phyloP scores from a whole-genome alignment of 2,888 invertebrate species.

The Vanessa cardui region DNA sequence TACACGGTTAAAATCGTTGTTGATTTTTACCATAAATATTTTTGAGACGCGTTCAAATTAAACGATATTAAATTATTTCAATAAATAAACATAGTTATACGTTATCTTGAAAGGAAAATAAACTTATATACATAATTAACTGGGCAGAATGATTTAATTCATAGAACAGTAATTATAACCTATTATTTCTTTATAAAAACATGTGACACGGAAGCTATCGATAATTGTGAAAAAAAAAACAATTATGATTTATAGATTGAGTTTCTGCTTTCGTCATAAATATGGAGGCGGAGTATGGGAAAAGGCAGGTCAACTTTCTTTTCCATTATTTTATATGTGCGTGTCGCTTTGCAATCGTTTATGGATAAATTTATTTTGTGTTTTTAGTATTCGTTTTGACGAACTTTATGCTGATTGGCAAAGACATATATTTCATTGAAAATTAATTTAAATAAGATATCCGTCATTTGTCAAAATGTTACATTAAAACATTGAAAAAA shows the following conservation, averaged over 20 bases:
- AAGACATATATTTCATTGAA: not conserved
- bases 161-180: slow-evolving; percentile 29
- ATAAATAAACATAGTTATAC: not conserved
- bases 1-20: slow-evolving; percentile 40
- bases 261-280: slow-evolving; percentile 57
- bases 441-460: too few relatives aligned
- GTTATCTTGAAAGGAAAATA: not conserved
- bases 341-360: slow-evolving; percentile 16
- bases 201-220: slow-evolving; percentile 67
- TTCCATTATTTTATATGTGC: slow-evolving; percentile 34
- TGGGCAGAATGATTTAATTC: slow-evolving; percentile 31
- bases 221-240: slow-evolving; percentile 65
- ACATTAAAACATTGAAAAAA: too few relatives aligned
- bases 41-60: slow-evolving; percentile 11
- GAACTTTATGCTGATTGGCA: not conserved
- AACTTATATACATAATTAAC: slow-evolving; percentile 19
- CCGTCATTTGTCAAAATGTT: too few relatives aligned
- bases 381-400: slow-evolving; percentile 8
- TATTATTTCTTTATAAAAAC: slow-evolving; percentile 48
- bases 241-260: slow-evolving; percentile 60
- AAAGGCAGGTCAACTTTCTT: slow-evolving; percentile 72
- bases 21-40: slow-evolving; percentile 36
- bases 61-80: not conserved
- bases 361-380: slow-evolving; percentile 12
- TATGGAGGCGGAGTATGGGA: slow-evolving; percentile 65